Conservation (phyloP, 2,888 invertebrate genomes). For the Acrocera orbiculus region DNA sequence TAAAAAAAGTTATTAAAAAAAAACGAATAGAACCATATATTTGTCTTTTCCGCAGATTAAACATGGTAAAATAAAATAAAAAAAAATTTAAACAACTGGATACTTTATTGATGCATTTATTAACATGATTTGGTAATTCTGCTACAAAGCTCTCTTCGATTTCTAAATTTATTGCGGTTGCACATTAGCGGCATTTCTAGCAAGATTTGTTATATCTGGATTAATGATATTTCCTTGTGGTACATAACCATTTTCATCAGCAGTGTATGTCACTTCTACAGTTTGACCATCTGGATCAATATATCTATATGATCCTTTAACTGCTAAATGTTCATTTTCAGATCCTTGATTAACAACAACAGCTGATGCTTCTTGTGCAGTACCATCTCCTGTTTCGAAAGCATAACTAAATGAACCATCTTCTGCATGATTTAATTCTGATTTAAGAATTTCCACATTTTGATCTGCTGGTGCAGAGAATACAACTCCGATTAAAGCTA, state of each 20-base stretch:
- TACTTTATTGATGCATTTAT: too few relatives aligned
- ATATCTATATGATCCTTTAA: constrained; percentile 26
- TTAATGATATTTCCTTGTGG: constrained; percentile 22
- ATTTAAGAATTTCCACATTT: constrained; percentile 18
- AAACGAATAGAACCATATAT: too few relatives aligned
- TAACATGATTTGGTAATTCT: too few relatives aligned
- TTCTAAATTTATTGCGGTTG: not conserved
- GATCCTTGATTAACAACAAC: constrained; percentile 17
- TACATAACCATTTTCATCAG: constrained; percentile 27
- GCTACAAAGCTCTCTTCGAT: too few relatives aligned
- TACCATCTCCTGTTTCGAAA: constrained; percentile 22
- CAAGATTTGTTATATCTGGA: constrained; percentile 22
- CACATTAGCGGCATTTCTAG: constrained; percentile 19
- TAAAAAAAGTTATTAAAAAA: too few relatives aligned
- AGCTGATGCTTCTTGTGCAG: constrained; percentile 19
- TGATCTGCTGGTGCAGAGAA: constrained; percentile 10
- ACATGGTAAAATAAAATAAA: too few relatives aligned
- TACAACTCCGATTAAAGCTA: too few relatives aligned
- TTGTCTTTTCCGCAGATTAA: too few relatives aligned
- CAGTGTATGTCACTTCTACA: constrained; percentile 26
- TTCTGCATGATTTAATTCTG: constrained; percentile 16
- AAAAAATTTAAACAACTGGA: too few relatives aligned
- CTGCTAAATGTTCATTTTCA: constrained; percentile 19
- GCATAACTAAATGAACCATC: constrained; percentile 21
- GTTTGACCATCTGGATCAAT: constrained; percentile 21